Base-by-base conservation (phyloP, 2,113 vertebrate species). In the Pelecanus crispus region DNA sequence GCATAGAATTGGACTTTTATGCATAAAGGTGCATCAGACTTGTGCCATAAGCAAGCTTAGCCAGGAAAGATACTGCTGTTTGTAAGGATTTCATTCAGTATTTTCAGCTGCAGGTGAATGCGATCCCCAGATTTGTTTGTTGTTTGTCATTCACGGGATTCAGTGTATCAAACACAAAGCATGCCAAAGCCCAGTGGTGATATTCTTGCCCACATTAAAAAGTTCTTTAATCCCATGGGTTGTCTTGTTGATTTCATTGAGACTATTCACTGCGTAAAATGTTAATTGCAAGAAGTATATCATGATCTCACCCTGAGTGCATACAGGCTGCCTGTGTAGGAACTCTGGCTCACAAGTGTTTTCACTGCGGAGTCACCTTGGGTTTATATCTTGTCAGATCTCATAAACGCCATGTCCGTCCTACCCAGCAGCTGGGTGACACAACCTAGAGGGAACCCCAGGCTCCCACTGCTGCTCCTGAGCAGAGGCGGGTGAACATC, bases 351-450 rank as follows among this genome's bases (percentile, higher is more conserved):
- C 21, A 11, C 25, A 25, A 53, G 21, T 5, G 3, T 50, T 92
- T 79, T n/a, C 38, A 11, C 31, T 56, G n/a, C 12, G 34, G 61
- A 81, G 56, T 89, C 83, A 86, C 52, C 68, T 94, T 87, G 61
- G 22, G 44, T 25, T 70, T 66, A 55, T 68, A 40, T 11, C 70
- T 82, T 87, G 86, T 87, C 83, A 94, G 36, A 91, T 62, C 66
- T 89, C 77, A 85, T 63, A 79, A 92, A 40, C 1, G 16, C n/a
- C 1, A 0, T 4, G 0, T 56, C 66, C 13, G 0, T 91, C 66
- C 62, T 77, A 56, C 26, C 70, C 45, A 50, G 61, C 38, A 90
- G 55, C 55, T 45, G 42, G 11, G 24, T 61, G 49, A 87, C 70
- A 84, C 72, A 56, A 79, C 44, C 75, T 81, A 50, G 50, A 78